A percentile compares a stretch with the other conserved stretches of the same genome.
These are phyloP conservation scores for Yponomeuta sedellus DNA, from an alignment of 2,888 invertebrate species.

Conservation along the genomic window DNA sequence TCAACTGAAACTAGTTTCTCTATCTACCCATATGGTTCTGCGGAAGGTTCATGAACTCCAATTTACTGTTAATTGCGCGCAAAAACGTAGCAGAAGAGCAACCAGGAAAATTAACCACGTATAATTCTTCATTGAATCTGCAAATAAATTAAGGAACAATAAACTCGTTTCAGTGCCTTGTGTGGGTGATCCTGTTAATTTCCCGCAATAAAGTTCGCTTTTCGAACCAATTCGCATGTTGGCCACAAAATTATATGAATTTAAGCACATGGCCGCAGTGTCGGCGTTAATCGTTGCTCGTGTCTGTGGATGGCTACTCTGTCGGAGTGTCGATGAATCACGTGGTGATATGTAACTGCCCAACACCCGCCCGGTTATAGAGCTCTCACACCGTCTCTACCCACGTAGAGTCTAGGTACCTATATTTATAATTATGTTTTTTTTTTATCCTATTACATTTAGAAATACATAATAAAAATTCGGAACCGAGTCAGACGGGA, in stretches of 20 bases:
- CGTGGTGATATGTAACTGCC: neutral
- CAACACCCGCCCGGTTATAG: constrained; percentile 13
- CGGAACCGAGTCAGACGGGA: neutral
- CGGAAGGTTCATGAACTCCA: constrained; percentile 10
- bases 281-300: constrained; percentile 13
- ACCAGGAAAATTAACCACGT: neutral
- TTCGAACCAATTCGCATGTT: constrained; percentile 48
- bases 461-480: too few relatives aligned
- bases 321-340: neutral
- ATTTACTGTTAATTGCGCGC: constrained; percentile 7
- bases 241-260: constrained; percentile 48
- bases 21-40: constrained; percentile 8
- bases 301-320: constrained; percentile 8
- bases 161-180: neutral
- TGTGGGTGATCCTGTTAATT: constrained; percentile 22
- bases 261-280: constrained; percentile 45
- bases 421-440: neutral
- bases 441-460: too few relatives aligned
- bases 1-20: constrained; percentile 28
- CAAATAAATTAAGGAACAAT: neutral
- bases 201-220: constrained; percentile 36
- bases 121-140: neutral
- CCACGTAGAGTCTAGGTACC: neutral
- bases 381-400: neutral
- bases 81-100: neutral